Percentiles rank a stretch among this genome's conserved stretches.
Conservation (phyloP, 2,113 vertebrate genomes). For the Heterotilapia buettikoferi region DNA sequence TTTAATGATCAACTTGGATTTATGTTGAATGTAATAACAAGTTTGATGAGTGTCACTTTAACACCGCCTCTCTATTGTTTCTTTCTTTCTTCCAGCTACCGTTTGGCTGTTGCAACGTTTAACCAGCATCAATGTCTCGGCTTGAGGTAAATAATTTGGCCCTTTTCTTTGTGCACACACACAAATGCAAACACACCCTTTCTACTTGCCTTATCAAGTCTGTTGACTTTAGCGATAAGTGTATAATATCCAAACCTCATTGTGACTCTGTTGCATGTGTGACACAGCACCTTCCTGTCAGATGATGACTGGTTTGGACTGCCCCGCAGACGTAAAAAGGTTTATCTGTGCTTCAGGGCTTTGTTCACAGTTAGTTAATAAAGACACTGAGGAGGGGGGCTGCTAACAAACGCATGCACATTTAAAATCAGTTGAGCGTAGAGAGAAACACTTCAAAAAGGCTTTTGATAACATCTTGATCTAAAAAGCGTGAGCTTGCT, state of each 20-base stretch:
- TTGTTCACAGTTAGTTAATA: neutral
- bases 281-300: neutral
- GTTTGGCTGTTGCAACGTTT: slow-evolving; percentile 13
- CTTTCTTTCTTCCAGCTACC: slow-evolving; percentile 30
- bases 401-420: neutral
- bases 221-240: neutral
- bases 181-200: neutral
- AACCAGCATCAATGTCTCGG: slow-evolving; percentile 42
- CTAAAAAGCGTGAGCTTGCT: neutral
- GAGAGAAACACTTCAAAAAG: neutral
- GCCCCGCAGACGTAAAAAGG: neutral
- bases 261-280: neutral
- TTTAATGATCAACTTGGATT: neutral
- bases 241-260: neutral
- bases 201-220: neutral
- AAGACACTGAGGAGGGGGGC: neutral
- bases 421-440: neutral
- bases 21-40: neutral
- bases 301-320: neutral
- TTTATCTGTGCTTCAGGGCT: neutral
- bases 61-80: neutral
- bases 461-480: neutral
- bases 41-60: neutral
- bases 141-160: slow-evolving; percentile 37
- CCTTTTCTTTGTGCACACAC: neutral